Base-by-base conservation (phyloP, 2,888 invertebrate genomes). In the Oscheius myriophilus region DNA sequence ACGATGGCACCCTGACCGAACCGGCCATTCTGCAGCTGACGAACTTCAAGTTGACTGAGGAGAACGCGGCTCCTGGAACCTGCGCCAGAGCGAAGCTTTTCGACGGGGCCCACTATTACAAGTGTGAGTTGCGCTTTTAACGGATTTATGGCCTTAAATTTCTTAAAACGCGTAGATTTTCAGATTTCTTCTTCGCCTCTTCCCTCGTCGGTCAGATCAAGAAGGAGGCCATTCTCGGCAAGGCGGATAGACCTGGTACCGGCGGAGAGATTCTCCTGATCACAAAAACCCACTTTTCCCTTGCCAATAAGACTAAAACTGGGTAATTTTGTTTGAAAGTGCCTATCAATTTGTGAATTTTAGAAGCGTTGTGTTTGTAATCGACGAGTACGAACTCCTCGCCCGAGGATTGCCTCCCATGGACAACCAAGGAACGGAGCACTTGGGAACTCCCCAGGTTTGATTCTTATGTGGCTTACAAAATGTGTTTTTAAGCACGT, bases 71-170 rank as follows among this genome's bases (percentile, higher is more conserved):
- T 43, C 58, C 58, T 11, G 58, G 58, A 46, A 61, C 61, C 43
- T 65, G 64, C 23, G 64, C 66, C 45, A 64, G 75, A 14, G 69
- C 67, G 23, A 71, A 72, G 14, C 41, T 76, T 43, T 68, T 64
- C 21, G 79, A 79, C 54, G 74, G 79, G 16, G 57, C 65, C 18
- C 76, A 69, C 62, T 65, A 65, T 23, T 79, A 64, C 57, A 61
- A 65, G 41, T 57, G 67, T 67, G 43, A 26, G 62, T 51, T 26
- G 43, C 21, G 4, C 12, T 39, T 58, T 11, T 14, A n/a, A 16
- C n/a, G 18, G 39, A 42, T 25, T 1, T 33, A 39, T n/a, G 11
- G 9, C 11, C 16, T 45, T 45, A 45, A 4, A n/a, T n/a, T n/a
- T n/a, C n/a, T n/a, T n/a, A n/a, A n/a, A n/a, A n/a, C n/a, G n/a